Base-by-base conservation (phyloP, 2,888 invertebrate genomes). In the Drosophila acutilabella region DNA sequence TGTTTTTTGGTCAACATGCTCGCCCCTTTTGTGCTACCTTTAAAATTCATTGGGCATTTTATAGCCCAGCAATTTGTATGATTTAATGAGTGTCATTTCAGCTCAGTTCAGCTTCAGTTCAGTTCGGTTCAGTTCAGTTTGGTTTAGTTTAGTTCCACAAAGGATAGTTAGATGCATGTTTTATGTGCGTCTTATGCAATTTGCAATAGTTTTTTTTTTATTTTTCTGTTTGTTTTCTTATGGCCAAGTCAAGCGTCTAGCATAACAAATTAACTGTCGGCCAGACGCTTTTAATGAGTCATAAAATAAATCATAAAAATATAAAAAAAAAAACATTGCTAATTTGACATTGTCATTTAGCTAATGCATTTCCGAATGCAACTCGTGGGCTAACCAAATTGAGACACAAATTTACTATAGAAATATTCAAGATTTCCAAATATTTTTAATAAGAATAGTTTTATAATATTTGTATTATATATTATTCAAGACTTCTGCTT, bases 101-200 rank as follows among this genome's bases (percentile, higher is more conserved):
- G 69, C 16, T 30, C 13, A 20, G 30, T 40, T 33, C 48, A 14
- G 8, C 8, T 30, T 30, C 13, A 20, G 30, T 40, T 33, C 48
- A 14, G 8, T 30, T 30, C 8, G 30, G 30, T 30, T 30, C 8
- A 42, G 47, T 47, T 47, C 60, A 60, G 61, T 67, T 67, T 40
- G 45, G 74, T 42, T 41, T 20, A 13, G 33, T 36, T 36, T 45
- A 23, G 13, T 44, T 40, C 41, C 48, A 38, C 58, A 69, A 73
- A 74, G 69, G 65, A 84, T 81, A 68, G 56, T 78, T 72, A 65
- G 58, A 56, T 74, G 60, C 71, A 74, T 64, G 54, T 56, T 84
- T 83, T 74, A 78, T 78, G 64, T 57, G 60, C 44, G 57, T 71
- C 68, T 87, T 84, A 65, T 78, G 85, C 88, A 84, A 87, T 71